Evolutionary conservation across 2,113 vertebrate species (phyloP).

Genomic region (Mustelus asterias): DNA sequence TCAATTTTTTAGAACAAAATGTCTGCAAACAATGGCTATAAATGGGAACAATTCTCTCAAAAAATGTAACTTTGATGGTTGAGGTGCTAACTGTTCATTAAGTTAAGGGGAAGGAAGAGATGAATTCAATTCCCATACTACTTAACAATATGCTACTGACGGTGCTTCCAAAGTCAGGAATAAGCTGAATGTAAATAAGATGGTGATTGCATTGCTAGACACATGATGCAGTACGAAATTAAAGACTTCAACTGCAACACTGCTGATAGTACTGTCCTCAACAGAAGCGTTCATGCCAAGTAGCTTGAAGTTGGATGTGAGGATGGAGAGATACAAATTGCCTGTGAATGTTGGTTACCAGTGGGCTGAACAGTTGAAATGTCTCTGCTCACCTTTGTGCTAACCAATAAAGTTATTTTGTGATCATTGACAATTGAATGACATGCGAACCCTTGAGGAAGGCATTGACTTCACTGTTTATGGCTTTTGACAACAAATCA

Average conservation of each 20-base stretch:
- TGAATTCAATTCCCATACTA: background rate
- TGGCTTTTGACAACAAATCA: background rate
- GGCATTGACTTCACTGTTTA: background rate
- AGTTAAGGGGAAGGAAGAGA: background rate
- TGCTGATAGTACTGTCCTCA: background rate
- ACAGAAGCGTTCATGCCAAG: background rate
- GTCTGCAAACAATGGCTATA: background rate
- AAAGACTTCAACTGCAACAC: background rate
- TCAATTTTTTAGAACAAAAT: background rate
- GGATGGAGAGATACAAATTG: background rate
- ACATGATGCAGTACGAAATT: background rate
- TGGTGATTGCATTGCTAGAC: background rate
- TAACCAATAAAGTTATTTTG: background rate
- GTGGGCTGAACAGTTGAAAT: background rate
- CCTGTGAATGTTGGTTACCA: background rate
- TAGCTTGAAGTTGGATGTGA: background rate
- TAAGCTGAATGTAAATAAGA: background rate
- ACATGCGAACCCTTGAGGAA: background rate
- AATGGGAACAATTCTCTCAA: background rate
- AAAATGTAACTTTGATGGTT: background rate
- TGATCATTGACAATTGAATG: background rate
- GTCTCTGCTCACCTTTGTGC: background rate
- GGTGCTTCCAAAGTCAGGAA: background rate
- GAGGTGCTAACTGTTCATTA: background rate
- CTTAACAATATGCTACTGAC: background rate